Base-by-base conservation (phyloP, 2,888 invertebrate species). In the Linnaemya vulpina region DNA sequence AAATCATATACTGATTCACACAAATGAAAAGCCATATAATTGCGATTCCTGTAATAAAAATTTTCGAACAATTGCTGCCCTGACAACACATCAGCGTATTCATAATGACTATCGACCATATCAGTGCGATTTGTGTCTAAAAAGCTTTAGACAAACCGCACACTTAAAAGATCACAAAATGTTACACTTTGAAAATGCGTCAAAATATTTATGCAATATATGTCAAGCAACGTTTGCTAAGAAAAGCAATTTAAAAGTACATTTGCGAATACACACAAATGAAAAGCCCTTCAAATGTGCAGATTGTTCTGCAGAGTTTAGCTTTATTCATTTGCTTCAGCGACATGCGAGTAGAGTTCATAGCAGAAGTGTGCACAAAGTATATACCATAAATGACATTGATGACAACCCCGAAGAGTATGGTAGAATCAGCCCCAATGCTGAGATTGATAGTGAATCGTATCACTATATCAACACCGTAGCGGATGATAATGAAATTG, bases 1-100 rank as follows among this genome's bases (percentile, higher is more conserved):
- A 73, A 88, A 88, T 62, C 89, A 89, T 67, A 22, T 89, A 25
- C 83, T 87, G 10, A 88, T 83, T 7, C 89, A 89, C 25, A 87
- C 88, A 1, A 84, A 87, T n/a, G 88, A 88, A 51, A 87, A 87
- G 8, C 89, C 89, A 7, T 86, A 83, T 63, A 78, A 83, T 13
- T 89, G 89, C 43, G 79, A 79, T 1, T 71, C 65, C 0, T 89
- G 89, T 38, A 46, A 53, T 0, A 89, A 89, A 70, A 67, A 78
- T 1, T 89, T 88, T 62, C 86, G 88, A n/a, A 89, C 89, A 0
- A 70, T 84, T 7, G 86, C 87, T 15, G 87, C 88, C 0, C 67
- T 87, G 9, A 84, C 65, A 20, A 88, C 77, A 4, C 89, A 89
- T 49, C 80, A 87, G 65, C 86, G 89, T 0, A 79, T 88, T 25